Percentiles rank a stretch among this genome's conserved stretches.
phyloP scores from a whole-genome alignment of 2,888 invertebrate species.

The Drosophila affinis region DNA sequence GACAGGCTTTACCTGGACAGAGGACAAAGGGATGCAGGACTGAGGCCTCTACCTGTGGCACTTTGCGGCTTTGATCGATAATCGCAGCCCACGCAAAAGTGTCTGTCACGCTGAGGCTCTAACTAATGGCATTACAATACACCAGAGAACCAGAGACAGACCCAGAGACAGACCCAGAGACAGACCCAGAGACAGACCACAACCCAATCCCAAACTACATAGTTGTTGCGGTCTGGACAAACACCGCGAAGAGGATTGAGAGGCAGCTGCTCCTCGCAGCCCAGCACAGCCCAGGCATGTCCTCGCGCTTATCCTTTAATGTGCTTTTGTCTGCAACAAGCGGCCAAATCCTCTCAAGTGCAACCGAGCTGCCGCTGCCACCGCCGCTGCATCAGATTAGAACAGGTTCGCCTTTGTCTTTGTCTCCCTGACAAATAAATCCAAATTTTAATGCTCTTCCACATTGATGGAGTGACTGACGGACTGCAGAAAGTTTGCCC shows the following conservation, averaged over 20 bases:
- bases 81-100: conserved; percentile 77
- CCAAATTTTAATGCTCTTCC: conserved; percentile 49
- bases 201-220: conserved; percentile 22
- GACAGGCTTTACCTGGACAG: conserved; percentile 33
- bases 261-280: conserved; percentile 24
- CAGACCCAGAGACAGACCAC: not conserved
- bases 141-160: no score
- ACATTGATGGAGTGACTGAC: conserved; percentile 7
- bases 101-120: conserved; percentile 68
- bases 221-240: conserved; percentile 60
- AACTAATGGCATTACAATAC: conserved; percentile 69
- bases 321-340: conserved; percentile 72
- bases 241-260: conserved; percentile 53
- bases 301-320: conserved; percentile 71
- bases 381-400: conserved; percentile 69
- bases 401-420: conserved; percentile 76
- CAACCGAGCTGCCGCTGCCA: conserved; percentile 59
- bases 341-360: conserved; percentile 75
- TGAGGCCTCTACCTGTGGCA: conserved; percentile 60
- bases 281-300: not conserved
- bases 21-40: conserved; percentile 4
- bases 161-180: conserved; percentile 5
- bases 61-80: conserved; percentile 80
- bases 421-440: conserved; percentile 59
- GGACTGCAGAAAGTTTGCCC: conserved; percentile 55